Base-by-base conservation (phyloP, 2,797 vertebrate genomes). In the Perodicticus potto region DNA sequence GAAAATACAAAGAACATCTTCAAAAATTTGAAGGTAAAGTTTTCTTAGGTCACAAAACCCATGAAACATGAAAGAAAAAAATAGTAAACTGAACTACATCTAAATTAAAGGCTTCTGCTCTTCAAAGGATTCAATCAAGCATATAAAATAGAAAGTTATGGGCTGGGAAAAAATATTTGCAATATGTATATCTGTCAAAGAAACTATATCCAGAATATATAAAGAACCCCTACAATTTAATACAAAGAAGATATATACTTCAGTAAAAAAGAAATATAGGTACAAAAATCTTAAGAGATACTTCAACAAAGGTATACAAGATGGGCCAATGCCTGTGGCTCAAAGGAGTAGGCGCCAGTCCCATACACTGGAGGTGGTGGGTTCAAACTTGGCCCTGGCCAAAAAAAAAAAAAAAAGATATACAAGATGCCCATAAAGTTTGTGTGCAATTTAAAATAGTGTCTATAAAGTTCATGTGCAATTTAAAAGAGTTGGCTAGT, bases 1-100 rank as follows among this genome's bases (percentile, higher is more conserved):
- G 22, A 91, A 94, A 70, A 86, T 45, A 69, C 34, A 59, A 34
- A 86, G 40, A 80, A 92, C 32, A 82, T 57, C 37, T 82, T 65
- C 45, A 91, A 29, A 86, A 86, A 65, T 91, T 57, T 86, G 45
- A 63, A 86, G 34, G 34, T 32, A n/a, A 81, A 86, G 59, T 81
- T 73, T 86, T 59, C 12, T 86, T 74, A 86, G 11, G 57, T 74
- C 34, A 82, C 17, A 77, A 83, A 86, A 92, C 53, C 27, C 8
- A 77, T 53, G 49, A 87, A 57, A 13, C 17, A 65, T 40, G 40
- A 69, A 82, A n/a, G 59, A 61, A 88, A 83, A 95, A 27, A 63
- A 69, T 17, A 6, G 32, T 67, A 84, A 92, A 88, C 6, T 92
- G 45, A 29, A 94, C 12, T 65, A 77, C 23, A 89, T 25, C 13